These are phyloP conservation scores for Tenodera sinensis DNA, from an alignment of 2,888 invertebrate species.

Conservation along the genomic window DNA sequence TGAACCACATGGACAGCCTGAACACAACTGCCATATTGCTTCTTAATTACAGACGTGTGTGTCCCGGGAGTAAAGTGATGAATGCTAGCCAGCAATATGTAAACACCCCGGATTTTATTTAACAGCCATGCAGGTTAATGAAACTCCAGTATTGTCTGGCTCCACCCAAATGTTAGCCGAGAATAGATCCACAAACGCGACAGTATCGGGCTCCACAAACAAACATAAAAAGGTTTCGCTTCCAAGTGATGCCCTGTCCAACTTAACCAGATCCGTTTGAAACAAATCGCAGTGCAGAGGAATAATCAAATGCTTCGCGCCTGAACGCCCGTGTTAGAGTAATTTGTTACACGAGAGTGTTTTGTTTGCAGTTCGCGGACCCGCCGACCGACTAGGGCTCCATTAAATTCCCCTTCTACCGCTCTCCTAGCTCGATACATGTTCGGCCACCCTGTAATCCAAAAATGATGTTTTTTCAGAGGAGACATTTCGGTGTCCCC, in stretches of 20 bases:
- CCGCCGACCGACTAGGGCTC: neutral
- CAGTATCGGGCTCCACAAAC: neutral
- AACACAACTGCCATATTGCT: no score
- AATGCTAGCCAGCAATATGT: no score
- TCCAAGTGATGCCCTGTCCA: neutral
- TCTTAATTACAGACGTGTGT: no score
- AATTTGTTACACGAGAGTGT: neutral
- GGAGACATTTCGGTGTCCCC: neutral
- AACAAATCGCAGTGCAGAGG: neutral
- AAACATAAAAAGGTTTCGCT: neutral
- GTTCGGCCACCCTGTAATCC: neutral
- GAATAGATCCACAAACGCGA: neutral
- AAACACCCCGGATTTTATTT: neutral
- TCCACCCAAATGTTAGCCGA: neutral
- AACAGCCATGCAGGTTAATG: neutral
- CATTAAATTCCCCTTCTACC: neutral
- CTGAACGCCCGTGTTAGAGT: neutral
- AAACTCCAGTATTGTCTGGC: neutral
- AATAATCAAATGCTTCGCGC: neutral
- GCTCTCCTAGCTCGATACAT: neutral
- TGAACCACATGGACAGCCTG: no score
- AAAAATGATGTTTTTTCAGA: neutral
- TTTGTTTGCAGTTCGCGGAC: neutral
- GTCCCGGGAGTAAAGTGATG: no score
- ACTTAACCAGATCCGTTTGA: neutral